Evolutionary conservation across 2,888 invertebrate genomes (phyloP), one percentile per base, ranked within the genome.

Genomic region (Gandaritis pyraliata): DNA sequence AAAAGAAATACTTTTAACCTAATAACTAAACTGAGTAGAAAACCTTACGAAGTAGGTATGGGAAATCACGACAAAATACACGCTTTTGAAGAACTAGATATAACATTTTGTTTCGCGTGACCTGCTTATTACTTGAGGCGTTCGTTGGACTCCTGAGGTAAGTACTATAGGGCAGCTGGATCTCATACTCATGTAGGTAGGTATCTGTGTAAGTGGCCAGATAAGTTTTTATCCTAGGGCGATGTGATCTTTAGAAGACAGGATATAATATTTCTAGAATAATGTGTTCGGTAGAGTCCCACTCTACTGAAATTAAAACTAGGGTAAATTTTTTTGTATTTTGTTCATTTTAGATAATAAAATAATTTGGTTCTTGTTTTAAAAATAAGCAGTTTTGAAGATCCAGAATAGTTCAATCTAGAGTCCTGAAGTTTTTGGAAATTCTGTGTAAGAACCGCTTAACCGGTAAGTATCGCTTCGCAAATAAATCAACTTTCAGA

Each of bases 101-200:
- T 16, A 13, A 12, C 15, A 29, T 52, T 72, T 65, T 47, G 48
- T 43, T 38, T 49, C 48, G 45, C 78, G 78, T 78, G 79, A 77
- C 76, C 59, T 54, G 54, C 41, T 61, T 64, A 66, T 68, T 66
- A 68, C 76, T 74, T 23, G 61, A 43, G 76, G 75, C 74, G 57
- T 58, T 66, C 65, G 72, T 70, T 56, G 56, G 50, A 41, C 66
- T 66, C 70, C 67, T 65, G 41, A 68, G 10, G 41, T 41, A 33
- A 8, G 15, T 30, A n/a, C n/a, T n/a, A 30, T 29, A 62, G 62
- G 63, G 57, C 63, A 55, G 39, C 15, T 48, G 49, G 18, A 39
- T 65, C 61, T 61, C 61, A 65, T 43, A 43, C 60, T 11, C 13
- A 23, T 23, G 23, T 6, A 43, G 7, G 38, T 41, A 39, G 7